Conservation (phyloP, 2,888 invertebrate genomes). For the Xanthostigma xanthostigma region DNA sequence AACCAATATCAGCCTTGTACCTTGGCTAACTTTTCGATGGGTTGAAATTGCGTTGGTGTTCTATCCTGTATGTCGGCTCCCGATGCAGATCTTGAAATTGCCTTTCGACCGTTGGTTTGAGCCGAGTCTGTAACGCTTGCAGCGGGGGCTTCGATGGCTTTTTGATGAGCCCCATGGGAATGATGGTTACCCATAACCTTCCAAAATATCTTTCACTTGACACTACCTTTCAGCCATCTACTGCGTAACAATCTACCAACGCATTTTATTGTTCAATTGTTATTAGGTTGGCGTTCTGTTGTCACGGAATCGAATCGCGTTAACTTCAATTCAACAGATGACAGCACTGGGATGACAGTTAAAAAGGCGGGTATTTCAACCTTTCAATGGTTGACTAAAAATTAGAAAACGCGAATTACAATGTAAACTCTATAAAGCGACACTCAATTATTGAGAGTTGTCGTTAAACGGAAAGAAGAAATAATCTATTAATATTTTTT, state of each 20-base stretch:
- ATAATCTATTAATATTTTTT: no score
- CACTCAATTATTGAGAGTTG: no score
- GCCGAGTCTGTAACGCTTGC: conserved; percentile 28
- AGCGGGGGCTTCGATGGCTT: conserved; percentile 16
- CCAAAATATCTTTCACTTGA: conserved; percentile 13
- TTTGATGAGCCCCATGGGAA: conserved; percentile 20
- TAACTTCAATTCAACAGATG: no score
- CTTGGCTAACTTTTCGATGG: conserved; percentile 63
- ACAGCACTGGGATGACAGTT: no score
- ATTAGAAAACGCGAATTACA: no score
- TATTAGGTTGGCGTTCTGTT: not conserved
- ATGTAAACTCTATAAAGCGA: no score
- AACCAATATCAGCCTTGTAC: conserved; percentile 24
- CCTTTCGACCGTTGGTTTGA: conserved; percentile 31
- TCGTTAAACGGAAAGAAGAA: no score
- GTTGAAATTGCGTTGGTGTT: conserved; percentile 46
- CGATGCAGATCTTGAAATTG: conserved; percentile 46
- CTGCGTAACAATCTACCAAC: conserved; percentile 6
- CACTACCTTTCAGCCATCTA: conserved; percentile 15
- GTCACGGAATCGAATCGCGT: no score
- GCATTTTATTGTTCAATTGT: not conserved
- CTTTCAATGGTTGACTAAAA: no score
- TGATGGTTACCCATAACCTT: conserved; percentile 26
- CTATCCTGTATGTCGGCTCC: conserved; percentile 50
- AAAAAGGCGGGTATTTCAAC: no score